Evolutionary conservation across 1,140 invertebrate species (phyloP).

Genomic region (Drosophila gunungcola): DNA sequence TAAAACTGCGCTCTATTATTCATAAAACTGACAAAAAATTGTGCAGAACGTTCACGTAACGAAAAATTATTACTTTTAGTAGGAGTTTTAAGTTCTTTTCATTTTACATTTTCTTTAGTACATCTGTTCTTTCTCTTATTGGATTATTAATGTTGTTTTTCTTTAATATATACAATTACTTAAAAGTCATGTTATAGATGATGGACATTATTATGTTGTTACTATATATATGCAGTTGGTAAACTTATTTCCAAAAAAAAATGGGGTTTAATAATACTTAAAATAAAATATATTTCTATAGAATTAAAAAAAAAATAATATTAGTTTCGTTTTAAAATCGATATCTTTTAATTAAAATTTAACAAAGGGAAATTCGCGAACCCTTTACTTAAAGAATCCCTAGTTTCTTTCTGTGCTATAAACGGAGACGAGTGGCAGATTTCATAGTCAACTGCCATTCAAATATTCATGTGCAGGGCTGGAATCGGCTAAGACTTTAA

Average conservation of each 20-base stretch:
- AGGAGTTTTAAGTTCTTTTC: background rate
- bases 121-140: too few relatives aligned
- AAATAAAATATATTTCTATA: too few relatives aligned
- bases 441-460: conserved; percentile 60
- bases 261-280: too few relatives aligned
- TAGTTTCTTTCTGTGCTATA: conserved; percentile 7
- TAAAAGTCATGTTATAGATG: too few relatives aligned
- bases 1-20: conserved; percentile 22
- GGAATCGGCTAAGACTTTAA: conserved; percentile 59
- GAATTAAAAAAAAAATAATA: too few relatives aligned
- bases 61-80: background rate
- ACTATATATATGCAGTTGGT: too few relatives aligned
- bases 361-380: background rate
- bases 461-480: conserved; percentile 58
- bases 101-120: background rate
- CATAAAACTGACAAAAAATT: conserved; percentile 35
- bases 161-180: too few relatives aligned
- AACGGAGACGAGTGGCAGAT: conserved; percentile 32
- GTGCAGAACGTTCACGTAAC: conserved; percentile 10
- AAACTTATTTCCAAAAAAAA: too few relatives aligned
- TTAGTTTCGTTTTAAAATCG: too few relatives aligned
- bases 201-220: too few relatives aligned
- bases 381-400: too few relatives aligned
- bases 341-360: background rate
- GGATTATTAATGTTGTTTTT: too few relatives aligned